Base-by-base conservation (phyloP, 2,888 invertebrate species). In the Biston betularia region DNA sequence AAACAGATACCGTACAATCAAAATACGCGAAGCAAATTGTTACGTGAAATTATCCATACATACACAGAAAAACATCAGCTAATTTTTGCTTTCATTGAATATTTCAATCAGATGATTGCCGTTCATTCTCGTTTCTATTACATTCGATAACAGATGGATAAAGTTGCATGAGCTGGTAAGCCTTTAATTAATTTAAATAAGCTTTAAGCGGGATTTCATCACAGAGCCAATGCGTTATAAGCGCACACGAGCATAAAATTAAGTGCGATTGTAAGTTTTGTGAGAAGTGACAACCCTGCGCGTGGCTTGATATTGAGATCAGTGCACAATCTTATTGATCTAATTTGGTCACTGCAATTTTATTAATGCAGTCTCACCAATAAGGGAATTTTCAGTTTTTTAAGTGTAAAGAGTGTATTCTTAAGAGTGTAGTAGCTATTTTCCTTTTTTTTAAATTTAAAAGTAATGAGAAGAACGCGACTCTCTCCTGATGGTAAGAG, bases 181-280 rank as follows among this genome's bases (percentile, higher is more conserved):
- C 74, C 75, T 79, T 74, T 81, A 80, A 82, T 80, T 80, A 82
- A 80, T 78, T 80, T 74, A 75, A 75, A 70, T 75, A 69, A 68
- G 71, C 71, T 74, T 63, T 69, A 65, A 65, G 66, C 69, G 71
- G 75, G 70, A 86, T 83, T 87, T 84, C 77, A 81, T 82, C 76
- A 80, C 79, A 71, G 77, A 78, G 75, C 77, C 75, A 84, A 82
- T 82, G 83, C 79, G 78, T 77, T 80, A 82, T 79, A 77, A 79
- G 81, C 76, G 80, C 87, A 77, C 92, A 93, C 93, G 90, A 90
- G 92, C 93, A 90, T 83, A 88, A 91, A 93, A 91, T 91, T 86
- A 88, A 90, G 82, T 84, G 78, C 84, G 80, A 90, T 90, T 91
- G 89, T 78, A 78, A 80, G 80, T 81, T 84, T 83, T 75, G 84